Evolutionary conservation across 2,797 vertebrate genomes (phyloP), one percentile per base, ranked within the genome.

Genomic region (Columba guinea): DNA sequence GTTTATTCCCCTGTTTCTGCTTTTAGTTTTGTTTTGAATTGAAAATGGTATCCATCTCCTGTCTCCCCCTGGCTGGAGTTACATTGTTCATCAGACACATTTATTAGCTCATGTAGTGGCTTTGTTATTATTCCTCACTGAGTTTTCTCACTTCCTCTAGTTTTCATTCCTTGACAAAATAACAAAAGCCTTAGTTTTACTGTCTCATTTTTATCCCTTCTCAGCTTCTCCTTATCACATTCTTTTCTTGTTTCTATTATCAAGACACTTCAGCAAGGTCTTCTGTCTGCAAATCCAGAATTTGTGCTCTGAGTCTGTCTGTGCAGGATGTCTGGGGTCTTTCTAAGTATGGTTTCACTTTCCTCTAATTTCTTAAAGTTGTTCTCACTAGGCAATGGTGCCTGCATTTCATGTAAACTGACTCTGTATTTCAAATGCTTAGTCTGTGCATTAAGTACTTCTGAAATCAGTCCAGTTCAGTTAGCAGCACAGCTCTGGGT

Each of bases 81-180:
- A n/a, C 71, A 48, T 89, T 89, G 90, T 90, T 95, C 89, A 56
- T 74, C 75, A 90, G 84, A 92, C 63, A 28, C 56, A 71, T 92
- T 92, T 96, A 94, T 91, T 93, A 88, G 69, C 82, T 95, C 89
- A 87, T 93, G 92, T 87, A 32, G 68, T 84, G 86, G 30, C 63
- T 90, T 70, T 79, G 71, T 79, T 93, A 55, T 96, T 95, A 60
- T 91, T 92, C 79, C 73, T 92, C n/a, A n/a, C 51, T 1, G 53
- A 82, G 75, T 80, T 88, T 74, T 89, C 89, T 96, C 68, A 69
- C 94, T 93, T 92, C 53, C 51, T 86, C 10, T 22, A 68, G 76
- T 81, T 92, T 92, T 85, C 91, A 69, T 91, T 96, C 79, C 92
- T 68, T 92, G 90, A 88, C 83, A 94, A 95, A 95, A 89, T 89